Percentiles rank a stretch among this genome's conserved stretches.
Conservation (phyloP, 2,113 vertebrate genomes). For the Noturus placidus region DNA sequence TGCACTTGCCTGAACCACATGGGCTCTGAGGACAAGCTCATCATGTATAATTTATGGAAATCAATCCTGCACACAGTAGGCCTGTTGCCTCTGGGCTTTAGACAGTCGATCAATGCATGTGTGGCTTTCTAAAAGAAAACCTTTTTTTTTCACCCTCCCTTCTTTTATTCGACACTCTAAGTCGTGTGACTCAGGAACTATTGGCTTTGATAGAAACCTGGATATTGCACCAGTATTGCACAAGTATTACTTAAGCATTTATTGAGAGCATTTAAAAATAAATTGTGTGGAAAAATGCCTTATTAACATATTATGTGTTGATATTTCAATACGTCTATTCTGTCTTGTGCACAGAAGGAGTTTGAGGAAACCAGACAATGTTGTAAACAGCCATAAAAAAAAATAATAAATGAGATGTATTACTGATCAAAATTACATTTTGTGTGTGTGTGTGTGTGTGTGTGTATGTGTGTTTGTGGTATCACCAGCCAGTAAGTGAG, state of each 20-base stretch:
- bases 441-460: background rate
- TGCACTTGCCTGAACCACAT: slow-evolving; percentile 38
- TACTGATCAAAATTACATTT: background rate
- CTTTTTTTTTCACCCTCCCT: slow-evolving; percentile 57
- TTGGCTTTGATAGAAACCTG: background rate
- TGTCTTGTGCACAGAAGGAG: background rate
- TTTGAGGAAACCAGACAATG: background rate
- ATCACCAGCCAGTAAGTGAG: background rate
- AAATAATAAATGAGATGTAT: background rate
- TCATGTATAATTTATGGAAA: slow-evolving; percentile 69
- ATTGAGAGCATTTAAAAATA: background rate
- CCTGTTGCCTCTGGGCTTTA: slow-evolving; percentile 32
- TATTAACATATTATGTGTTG: background rate
- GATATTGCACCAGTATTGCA: background rate
- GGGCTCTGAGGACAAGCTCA: slow-evolving; percentile 52
- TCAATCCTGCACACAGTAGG: slow-evolving; percentile 49
- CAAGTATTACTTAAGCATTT: background rate
- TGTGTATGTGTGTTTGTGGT: background rate
- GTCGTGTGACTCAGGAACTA: background rate
- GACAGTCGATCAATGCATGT: slow-evolving; percentile 56
- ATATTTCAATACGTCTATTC: background rate
- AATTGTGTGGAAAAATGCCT: background rate
- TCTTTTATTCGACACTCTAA: slow-evolving; percentile 27
- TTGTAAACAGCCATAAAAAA: background rate
- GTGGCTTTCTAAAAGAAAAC: slow-evolving; percentile 57